A percentile compares a stretch with the other conserved stretches of the same genome.
Evolutionary conservation across 2,113 vertebrate genomes (phyloP).

Genomic region (Campylomormyrus numenius): DNA sequence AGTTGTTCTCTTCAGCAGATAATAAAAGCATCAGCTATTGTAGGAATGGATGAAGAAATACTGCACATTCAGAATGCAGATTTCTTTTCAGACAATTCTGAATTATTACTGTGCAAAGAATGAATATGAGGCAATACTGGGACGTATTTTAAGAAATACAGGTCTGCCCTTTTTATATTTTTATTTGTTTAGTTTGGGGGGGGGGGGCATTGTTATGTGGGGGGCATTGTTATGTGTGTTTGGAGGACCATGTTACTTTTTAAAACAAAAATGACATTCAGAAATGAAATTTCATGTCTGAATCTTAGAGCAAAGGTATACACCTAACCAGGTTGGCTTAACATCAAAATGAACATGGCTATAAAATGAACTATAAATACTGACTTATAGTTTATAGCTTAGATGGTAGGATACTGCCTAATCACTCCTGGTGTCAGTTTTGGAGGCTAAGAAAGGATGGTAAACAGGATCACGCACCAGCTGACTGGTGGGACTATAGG

Average conservation of each 20-base stretch:
- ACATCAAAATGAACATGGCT: background rate
- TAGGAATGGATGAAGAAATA: background rate
- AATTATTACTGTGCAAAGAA: background rate
- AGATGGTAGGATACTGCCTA: background rate
- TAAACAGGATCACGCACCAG: background rate
- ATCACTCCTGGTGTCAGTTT: background rate
- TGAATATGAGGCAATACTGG: background rate
- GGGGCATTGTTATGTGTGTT: background rate
- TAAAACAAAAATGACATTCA: background rate
- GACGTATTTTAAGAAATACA: background rate
- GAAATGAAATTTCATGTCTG: background rate
- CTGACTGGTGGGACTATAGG: background rate
- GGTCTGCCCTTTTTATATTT: background rate
- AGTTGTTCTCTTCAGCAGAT: conserved; percentile 20
- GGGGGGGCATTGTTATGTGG: background rate
- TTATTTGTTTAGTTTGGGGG: background rate
- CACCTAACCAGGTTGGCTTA: background rate
- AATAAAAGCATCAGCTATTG: background rate
- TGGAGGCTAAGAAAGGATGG: background rate
- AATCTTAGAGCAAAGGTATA: background rate
- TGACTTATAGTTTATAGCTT: background rate
- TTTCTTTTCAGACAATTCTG: background rate
- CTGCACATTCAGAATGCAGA: background rate
- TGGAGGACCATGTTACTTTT: background rate
- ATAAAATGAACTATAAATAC: background rate